Evolutionary conservation across 2,797 vertebrate species (phyloP), one percentile per base, ranked within the genome.

Genomic region (Paramormyrops hopkinsi): DNA sequence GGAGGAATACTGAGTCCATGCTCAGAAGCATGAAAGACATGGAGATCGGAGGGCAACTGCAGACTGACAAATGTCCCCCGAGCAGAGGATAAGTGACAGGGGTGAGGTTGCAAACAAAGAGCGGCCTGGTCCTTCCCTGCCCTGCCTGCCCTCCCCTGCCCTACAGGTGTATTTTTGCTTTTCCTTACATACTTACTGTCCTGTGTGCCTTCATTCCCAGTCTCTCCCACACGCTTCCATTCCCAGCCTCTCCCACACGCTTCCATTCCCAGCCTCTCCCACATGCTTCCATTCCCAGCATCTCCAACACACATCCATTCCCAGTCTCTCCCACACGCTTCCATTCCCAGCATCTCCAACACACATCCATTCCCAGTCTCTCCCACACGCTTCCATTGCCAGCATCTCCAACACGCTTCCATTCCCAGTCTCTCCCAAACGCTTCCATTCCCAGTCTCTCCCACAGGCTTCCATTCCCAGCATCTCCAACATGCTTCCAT

Each of bases 31-130:
- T 88, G 41, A 48, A 11, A 19, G 46, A 33, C 53, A 51, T 29
- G 25, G 9, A 41, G 65, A 89, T 89, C 89, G 46, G 29, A 89
- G 59, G 33, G 69, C 12, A 59, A 89, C 56, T 69, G 89, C 48
- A 37, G 3, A 9, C 29, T 33, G 22, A 65, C 41, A 54, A 89
- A 89, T 69, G 25, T 48, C 29, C 33, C 59, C 19, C 44, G 2
- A 25, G 25, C 7, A 56, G 84, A 41, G 59, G 59, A 87, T 41
- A 22, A 86, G 29, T 62, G 29, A 41, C 33, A 65, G 69, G 37
- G 69, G 4, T 17, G 69, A 17, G 0, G 37, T 41, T 79, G 37
- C 33, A 79, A 41, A 37, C 48, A 65, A 50, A 41, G 59, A 48
- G 17, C 0, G 1, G 4, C 73, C 73, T 76, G 41, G 29, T 22